These are phyloP conservation scores for Trypoxylon attenuatum DNA, from an alignment of 2,888 invertebrate genomes.

Conservation along the genomic window DNA sequence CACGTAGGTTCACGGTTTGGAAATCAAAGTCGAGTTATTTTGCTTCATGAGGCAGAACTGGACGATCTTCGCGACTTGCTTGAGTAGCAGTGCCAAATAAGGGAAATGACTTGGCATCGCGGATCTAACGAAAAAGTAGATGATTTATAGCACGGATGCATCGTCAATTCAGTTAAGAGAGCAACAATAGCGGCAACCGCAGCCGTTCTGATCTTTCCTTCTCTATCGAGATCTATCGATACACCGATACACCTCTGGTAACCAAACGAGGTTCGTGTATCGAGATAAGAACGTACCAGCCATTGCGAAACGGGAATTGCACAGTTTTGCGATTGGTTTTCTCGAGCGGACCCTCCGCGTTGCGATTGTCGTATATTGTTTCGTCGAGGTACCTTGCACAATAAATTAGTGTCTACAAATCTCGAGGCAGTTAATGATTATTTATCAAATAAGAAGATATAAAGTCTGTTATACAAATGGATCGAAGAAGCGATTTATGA, in stretches of 20 bases:
- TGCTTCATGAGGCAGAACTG: too few species aligned
- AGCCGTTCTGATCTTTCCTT: slow-evolving; percentile 21
- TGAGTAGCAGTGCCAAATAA: too few species aligned
- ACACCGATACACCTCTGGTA: slow-evolving; percentile 18
- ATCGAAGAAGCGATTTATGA: too few species aligned
- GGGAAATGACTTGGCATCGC: too few species aligned
- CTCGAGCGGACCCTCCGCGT: slow-evolving; percentile 22
- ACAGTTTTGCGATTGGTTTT: slow-evolving; percentile 30
- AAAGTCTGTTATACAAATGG: too few species aligned
- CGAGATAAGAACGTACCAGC: slow-evolving; percentile 30
- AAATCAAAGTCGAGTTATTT: too few species aligned
- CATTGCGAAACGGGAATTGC: slow-evolving; percentile 33
- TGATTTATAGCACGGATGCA: too few species aligned
- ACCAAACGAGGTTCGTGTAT: slow-evolving; percentile 22
- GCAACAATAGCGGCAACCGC: slow-evolving; percentile 13
- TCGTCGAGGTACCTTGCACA: slow-evolving; percentile 10
- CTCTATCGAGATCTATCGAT: slow-evolving; percentile 29
- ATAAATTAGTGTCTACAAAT: neutral
- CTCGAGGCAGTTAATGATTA: too few species aligned
- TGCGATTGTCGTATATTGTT: slow-evolving; percentile 13
- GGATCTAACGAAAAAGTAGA: too few species aligned
- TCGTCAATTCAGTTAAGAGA: slow-evolving; percentile 11
- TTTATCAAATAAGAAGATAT: too few species aligned
- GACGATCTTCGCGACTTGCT: too few species aligned
- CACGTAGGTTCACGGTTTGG: too few species aligned